These are phyloP conservation scores for Lithophane leautieri DNA, from an alignment of 2,888 invertebrate species.

Conservation along the genomic window DNA sequence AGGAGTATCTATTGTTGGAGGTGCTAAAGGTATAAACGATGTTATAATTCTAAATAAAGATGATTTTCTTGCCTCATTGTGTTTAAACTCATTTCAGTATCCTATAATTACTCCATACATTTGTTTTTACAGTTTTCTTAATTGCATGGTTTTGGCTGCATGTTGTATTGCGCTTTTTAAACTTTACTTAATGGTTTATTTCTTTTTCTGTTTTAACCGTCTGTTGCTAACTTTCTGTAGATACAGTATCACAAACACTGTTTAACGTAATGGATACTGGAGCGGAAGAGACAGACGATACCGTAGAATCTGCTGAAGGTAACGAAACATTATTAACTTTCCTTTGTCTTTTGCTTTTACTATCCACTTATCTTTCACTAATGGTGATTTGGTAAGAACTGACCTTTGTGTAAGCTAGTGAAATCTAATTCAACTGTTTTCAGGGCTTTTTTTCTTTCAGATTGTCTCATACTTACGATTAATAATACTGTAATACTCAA, in stretches of 20 bases:
- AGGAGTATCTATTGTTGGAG: constrained; percentile 73
- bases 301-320: constrained; percentile 70
- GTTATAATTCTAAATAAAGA: constrained; percentile 38
- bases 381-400: constrained; percentile 37
- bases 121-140: constrained; percentile 19
- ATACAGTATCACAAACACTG: constrained; percentile 75
- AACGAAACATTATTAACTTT: constrained; percentile 48
- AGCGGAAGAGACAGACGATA: constrained; percentile 62
- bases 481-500: background rate
- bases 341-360: constrained; percentile 30
- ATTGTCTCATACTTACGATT: background rate
- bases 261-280: constrained; percentile 66
- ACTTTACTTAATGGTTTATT: constrained; percentile 28
- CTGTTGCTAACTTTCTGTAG: constrained; percentile 74
- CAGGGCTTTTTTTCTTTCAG: constrained; percentile 26
- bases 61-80: constrained; percentile 42
- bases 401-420: constrained; percentile 11
- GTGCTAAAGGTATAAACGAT: constrained; percentile 75
- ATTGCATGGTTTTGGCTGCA: constrained; percentile 68
- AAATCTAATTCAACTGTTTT: constrained; percentile 1
- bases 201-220: constrained; percentile 40
- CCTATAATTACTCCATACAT: constrained; percentile 38
- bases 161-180: constrained; percentile 46
- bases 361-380: constrained; percentile 40
- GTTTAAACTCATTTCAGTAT: constrained; percentile 44